Evolutionary conservation across 2,797 vertebrate species (phyloP).

Genomic region (Hylomyscus alleni): DNA sequence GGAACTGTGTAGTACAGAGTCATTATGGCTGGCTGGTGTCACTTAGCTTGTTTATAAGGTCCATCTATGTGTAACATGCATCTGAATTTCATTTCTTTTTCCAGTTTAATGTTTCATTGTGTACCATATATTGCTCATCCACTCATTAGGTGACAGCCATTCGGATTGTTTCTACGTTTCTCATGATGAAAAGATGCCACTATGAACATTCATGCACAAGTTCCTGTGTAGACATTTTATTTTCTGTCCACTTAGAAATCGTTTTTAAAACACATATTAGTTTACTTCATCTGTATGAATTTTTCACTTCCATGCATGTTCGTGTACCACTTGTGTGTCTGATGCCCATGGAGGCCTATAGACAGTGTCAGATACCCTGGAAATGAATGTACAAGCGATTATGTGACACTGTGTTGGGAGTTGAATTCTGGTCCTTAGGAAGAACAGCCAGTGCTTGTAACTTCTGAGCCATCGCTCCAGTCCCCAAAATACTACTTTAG

Average conservation of each 20-base stretch:
- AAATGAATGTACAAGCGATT: too few relatives aligned
- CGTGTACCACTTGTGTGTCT: not conserved
- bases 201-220: not conserved
- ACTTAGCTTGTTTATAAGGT: slow-evolving; percentile 20
- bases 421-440: not conserved
- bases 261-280: not conserved
- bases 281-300: not conserved
- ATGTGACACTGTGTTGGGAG: not conserved
- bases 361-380: not conserved
- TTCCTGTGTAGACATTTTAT: not conserved
- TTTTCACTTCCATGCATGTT: not conserved
- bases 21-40: not conserved
- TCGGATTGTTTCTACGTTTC: slow-evolving; percentile 17
- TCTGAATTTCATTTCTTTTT: not conserved
- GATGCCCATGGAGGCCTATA: not conserved
- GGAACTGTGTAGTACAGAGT: not conserved
- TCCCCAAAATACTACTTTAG: not conserved
- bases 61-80: not conserved
- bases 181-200: not conserved
- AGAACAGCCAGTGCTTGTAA: not conserved
- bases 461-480: not conserved
- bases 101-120: not conserved
- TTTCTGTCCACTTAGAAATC: not conserved
- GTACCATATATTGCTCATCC: not conserved
- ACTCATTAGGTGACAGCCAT: not conserved